Conservation (phyloP, 2,113 vertebrate species). For the Cariama cristata region DNA sequence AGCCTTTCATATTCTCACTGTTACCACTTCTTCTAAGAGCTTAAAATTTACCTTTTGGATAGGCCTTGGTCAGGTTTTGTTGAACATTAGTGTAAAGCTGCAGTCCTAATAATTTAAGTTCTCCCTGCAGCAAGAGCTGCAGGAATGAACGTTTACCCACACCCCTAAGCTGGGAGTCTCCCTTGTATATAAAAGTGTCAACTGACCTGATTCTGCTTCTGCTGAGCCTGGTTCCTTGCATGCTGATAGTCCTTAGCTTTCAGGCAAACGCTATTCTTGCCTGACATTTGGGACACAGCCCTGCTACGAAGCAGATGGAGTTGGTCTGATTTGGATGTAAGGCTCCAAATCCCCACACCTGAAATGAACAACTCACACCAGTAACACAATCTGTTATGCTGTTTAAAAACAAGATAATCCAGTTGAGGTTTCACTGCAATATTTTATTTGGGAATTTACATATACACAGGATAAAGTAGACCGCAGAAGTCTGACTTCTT, state of each 20-base stretch:
- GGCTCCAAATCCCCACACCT: neutral
- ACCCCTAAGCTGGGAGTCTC: neutral
- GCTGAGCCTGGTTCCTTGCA: neutral
- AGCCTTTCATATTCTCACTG: neutral
- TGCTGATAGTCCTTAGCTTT: neutral
- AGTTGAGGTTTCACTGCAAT: constrained; percentile 71
- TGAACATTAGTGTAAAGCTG: neutral
- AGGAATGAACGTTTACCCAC: neutral
- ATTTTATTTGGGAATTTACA: constrained; percentile 83
- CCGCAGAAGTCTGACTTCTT: constrained; percentile 14
- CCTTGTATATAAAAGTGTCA: neutral
- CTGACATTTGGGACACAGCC: neutral
- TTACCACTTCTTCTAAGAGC: neutral
- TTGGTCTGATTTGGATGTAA: neutral
- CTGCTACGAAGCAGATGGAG: neutral
- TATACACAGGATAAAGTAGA: constrained; percentile 77
- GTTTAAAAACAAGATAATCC: neutral
- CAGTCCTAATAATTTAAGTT: neutral
- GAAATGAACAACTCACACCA: neutral
- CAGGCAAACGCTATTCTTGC: neutral
- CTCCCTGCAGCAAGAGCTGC: neutral
- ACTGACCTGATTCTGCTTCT: neutral
- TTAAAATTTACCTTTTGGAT: neutral
- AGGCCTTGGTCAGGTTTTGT: neutral
- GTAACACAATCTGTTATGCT: neutral